Conservation (phyloP, 2,797 vertebrate genomes). For the Anguilla megastoma region DNA sequence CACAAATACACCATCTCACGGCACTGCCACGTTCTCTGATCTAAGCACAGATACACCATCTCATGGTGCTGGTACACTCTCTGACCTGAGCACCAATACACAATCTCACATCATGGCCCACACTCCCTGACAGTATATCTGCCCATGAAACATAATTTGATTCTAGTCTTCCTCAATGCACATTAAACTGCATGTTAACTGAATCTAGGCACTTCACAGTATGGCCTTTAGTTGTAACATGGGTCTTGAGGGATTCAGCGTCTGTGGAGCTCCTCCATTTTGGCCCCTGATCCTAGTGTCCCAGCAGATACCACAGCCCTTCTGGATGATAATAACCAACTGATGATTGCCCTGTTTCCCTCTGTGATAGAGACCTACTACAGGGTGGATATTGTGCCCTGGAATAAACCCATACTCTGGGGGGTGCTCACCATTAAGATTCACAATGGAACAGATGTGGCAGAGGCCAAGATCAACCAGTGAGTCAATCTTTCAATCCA, state of each 20-base stretch:
- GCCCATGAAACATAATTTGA: neutral
- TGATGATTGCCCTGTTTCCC: neutral
- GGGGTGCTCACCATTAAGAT: conserved; percentile 71
- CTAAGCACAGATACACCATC: neutral
- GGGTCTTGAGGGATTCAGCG: neutral
- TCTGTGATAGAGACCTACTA: conserved; percentile 62
- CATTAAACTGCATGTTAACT: neutral
- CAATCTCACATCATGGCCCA: neutral
- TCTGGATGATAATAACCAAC: neutral
- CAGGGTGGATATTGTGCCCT: conserved; percentile 66
- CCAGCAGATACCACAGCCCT: neutral
- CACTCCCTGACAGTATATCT: neutral
- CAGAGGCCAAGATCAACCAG: conserved; percentile 67
- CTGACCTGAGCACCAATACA: neutral
- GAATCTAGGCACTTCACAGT: neutral
- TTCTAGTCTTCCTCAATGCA: neutral
- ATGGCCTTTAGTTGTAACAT: neutral
- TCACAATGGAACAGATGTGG: conserved; percentile 44
- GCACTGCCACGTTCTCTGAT: neutral
- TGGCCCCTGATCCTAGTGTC: neutral
- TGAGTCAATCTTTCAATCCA: conserved; percentile 53
- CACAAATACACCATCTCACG: neutral
- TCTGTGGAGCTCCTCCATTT: neutral
- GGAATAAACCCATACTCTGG: conserved; percentile 65
- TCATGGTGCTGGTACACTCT: neutral